Evolutionary conservation across 2,113 vertebrate species (phyloP), one percentile per base, ranked within the genome.

Genomic region (Solenodon paradoxus): DNA sequence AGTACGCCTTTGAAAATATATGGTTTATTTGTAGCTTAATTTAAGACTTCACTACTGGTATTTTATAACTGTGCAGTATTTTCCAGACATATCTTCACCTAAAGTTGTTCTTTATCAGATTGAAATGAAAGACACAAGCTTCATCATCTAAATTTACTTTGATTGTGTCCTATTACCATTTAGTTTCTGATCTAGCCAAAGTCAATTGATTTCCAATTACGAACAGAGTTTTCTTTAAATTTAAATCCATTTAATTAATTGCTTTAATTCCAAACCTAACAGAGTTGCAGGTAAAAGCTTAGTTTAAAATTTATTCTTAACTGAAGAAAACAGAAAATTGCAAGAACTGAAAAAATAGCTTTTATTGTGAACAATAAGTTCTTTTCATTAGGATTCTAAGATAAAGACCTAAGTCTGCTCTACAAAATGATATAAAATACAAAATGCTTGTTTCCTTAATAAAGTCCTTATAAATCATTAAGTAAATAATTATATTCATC

Each of bases 231-330:
- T 96, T 95, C 51, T 93, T 97, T 93, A 72, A 93, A 95, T 95
- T 95, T 93, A 92, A 96, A 78, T 47, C 86, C 24, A 87, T 80
- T 79, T 89, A 97, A 95, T 96, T 94, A 95, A 94, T 94, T 96
- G 85, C 91, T 95, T 95, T 95, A 88, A 97, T 96, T 94, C 24
- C 32, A 96, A 97, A 35, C 20, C 19, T 87, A 81, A 87, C 17
- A 95, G 26, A 91, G n/a, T 90, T 94, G 7, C 78, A 95, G 26
- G 9, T 26, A 53, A 84, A 88, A 80, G 1, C 20, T 77, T 94
- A 10, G 45, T 63, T 92, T 94, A 90, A 92, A 95, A 42, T 95
- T 75, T 88, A 72, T 81, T 83, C 38, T 94, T 80, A 96, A 85
- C 40, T 68, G 40, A 92, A 71, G 38, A 63, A 89, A 87, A 93